A percentile compares a stretch with the other conserved stretches of the same genome.
Conservation (phyloP, 2,797 vertebrate genomes). For the Chiloscyllium punctatum region DNA sequence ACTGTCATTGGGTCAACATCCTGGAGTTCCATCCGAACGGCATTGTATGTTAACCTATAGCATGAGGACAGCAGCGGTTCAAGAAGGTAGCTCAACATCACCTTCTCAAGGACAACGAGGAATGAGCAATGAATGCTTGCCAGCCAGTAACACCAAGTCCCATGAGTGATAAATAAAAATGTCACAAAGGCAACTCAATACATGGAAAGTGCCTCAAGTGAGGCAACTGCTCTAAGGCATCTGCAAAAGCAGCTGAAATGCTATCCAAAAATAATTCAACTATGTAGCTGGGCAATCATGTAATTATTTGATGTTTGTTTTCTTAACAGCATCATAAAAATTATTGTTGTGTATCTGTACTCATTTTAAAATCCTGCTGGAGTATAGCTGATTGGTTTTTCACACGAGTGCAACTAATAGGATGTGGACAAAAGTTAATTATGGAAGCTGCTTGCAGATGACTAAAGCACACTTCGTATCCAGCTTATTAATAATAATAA, state of each 20-base stretch:
- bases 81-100: too few relatives aligned
- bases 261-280: background rate
- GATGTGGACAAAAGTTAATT: background rate
- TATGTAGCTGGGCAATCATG: background rate
- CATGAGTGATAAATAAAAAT: too few relatives aligned
- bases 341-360: conserved; percentile 12
- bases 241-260: background rate
- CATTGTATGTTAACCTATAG: too few relatives aligned
- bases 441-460: background rate
- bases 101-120: too few relatives aligned
- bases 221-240: background rate
- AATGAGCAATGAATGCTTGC: too few relatives aligned
- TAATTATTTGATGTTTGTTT: background rate
- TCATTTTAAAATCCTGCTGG: conserved; percentile 12
- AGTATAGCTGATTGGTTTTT: background rate
- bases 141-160: too few relatives aligned
- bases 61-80: too few relatives aligned
- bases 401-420: background rate
- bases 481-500: background rate
- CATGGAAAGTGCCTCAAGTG: background rate
- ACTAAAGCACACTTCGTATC: background rate
- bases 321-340: background rate
- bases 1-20: too few relatives aligned
- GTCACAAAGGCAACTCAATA: background rate
- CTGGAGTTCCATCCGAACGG: too few relatives aligned